These are phyloP conservation scores for Sesia apiformis DNA, from an alignment of 2,888 invertebrate genomes.

Conservation along the genomic window DNA sequence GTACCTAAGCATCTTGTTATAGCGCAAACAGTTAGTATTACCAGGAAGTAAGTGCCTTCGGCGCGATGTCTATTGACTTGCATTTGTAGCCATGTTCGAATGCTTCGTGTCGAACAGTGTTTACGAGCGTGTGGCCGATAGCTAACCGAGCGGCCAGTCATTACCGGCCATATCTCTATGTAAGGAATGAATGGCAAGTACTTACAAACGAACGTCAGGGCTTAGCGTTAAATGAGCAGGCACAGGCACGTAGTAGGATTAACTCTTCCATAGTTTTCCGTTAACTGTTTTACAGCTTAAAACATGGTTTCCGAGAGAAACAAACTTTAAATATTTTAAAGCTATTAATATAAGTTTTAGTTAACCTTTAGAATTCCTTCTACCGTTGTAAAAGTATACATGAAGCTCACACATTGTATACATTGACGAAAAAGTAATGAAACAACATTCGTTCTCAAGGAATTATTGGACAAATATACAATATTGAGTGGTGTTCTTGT, in stretches of 20 bases:
- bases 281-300: conserved; percentile 17
- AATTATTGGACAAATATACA: too few relatives aligned
- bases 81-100: conserved; percentile 58
- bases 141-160: conserved; percentile 53
- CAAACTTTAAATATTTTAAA: not conserved
- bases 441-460: too few relatives aligned
- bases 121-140: conserved; percentile 67
- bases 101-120: conserved; percentile 56
- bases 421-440: too few relatives aligned
- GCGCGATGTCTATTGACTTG: conserved; percentile 58
- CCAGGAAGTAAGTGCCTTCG: conserved; percentile 48
- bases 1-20: too few relatives aligned
- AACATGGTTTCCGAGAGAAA: conserved; percentile 28
- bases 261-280: conserved; percentile 41
- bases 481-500: too few relatives aligned
- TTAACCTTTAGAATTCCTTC: too few relatives aligned
- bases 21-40: conserved; percentile 29
- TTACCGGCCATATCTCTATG: conserved; percentile 67
- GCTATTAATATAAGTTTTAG: too few relatives aligned
- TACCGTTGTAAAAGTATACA: too few relatives aligned
- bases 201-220: conserved; percentile 51
- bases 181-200: conserved; percentile 63
- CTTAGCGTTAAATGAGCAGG: conserved; percentile 48
- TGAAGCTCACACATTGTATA: too few relatives aligned
- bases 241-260: conserved; percentile 51